Evolutionary conservation across 2,888 invertebrate genomes (phyloP).

Genomic region (Sinotaia quadrata): DNA sequence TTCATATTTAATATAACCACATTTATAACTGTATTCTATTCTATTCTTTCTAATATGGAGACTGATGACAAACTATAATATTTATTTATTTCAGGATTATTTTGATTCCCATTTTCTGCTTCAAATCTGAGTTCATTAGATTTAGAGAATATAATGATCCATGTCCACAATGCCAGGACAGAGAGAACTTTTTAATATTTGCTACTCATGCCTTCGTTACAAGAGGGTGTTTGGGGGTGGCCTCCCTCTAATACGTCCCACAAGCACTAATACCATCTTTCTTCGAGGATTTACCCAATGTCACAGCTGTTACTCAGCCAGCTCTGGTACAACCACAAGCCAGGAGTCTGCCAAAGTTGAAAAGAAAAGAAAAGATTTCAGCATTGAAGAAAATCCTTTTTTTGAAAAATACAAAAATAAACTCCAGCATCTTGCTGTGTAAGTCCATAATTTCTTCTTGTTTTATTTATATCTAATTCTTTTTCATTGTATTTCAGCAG

Average conservation of each 20-base stretch:
- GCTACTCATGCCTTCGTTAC: conserved; percentile 26
- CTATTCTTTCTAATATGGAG: too few species aligned
- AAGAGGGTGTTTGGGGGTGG: conserved; percentile 10
- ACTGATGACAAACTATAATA: too few species aligned
- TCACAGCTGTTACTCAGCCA: conserved; percentile 4
- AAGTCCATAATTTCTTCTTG: too few species aligned
- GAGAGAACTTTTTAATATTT: conserved; percentile 20
- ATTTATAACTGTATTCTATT: too few species aligned
- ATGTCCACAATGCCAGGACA: conserved; percentile 26
- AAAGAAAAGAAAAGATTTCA: conserved; percentile 21
- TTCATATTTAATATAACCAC: too few species aligned
- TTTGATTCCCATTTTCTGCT: too few species aligned
- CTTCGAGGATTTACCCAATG: conserved; percentile 1
- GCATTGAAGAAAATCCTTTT: conserved; percentile 60
- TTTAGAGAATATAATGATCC: too few species aligned
- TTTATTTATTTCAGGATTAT: too few species aligned
- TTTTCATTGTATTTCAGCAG: too few species aligned
- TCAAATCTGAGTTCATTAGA: too few species aligned
- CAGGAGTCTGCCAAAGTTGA: background rate
- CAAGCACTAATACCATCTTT: conserved; percentile 5
- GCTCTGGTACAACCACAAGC: background rate
- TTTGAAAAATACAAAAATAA: conserved; percentile 65
- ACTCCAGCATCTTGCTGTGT: conserved; percentile 49
- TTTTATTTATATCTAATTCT: too few species aligned
- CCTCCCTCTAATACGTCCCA: conserved; percentile 12